A percentile compares a stretch with the other conserved stretches of the same genome.
These are phyloP conservation scores for Calyptomena viridis DNA, from an alignment of 2,113 vertebrate genomes.

Conservation along the genomic window DNA sequence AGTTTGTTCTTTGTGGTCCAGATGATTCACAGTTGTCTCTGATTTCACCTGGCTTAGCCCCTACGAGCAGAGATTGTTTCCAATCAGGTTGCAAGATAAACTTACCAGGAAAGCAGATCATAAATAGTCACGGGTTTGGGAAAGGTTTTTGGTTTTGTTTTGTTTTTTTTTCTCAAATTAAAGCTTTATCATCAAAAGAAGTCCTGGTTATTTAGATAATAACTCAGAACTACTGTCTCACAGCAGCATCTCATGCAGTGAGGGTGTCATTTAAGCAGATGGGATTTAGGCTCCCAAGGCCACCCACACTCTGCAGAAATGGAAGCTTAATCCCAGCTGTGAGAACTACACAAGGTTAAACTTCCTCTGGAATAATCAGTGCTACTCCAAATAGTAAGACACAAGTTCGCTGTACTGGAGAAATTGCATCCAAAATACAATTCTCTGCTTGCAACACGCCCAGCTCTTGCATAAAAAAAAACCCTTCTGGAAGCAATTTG, in stretches of 20 bases:
- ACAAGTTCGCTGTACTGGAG: neutral
- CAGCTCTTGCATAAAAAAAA: neutral
- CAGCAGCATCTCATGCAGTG: neutral
- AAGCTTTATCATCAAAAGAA: neutral
- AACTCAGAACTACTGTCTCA: neutral
- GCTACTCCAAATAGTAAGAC: neutral
- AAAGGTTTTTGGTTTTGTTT: neutral
- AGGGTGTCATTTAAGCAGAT: neutral
- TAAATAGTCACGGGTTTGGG: neutral
- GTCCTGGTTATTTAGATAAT: neutral
- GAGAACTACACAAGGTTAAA: neutral
- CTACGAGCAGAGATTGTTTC: slow-evolving; percentile 35
- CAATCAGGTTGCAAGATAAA: neutral
- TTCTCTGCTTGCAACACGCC: neutral
- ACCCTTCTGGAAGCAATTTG: neutral
- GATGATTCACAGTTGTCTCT: slow-evolving; percentile 67
- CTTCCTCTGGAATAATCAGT: neutral
- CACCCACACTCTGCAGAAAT: neutral
- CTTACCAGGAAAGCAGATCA: neutral
- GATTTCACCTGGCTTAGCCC: slow-evolving; percentile 64
- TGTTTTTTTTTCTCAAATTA: neutral
- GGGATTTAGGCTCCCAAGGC: neutral
- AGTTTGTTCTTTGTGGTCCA: slow-evolving; percentile 69
- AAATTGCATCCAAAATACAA: neutral
- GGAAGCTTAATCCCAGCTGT: neutral